Percentiles rank a stretch among this genome's conserved stretches.
phyloP scores from a whole-genome alignment of 2,113 vertebrate genomes.

The Aix galericulata region DNA sequence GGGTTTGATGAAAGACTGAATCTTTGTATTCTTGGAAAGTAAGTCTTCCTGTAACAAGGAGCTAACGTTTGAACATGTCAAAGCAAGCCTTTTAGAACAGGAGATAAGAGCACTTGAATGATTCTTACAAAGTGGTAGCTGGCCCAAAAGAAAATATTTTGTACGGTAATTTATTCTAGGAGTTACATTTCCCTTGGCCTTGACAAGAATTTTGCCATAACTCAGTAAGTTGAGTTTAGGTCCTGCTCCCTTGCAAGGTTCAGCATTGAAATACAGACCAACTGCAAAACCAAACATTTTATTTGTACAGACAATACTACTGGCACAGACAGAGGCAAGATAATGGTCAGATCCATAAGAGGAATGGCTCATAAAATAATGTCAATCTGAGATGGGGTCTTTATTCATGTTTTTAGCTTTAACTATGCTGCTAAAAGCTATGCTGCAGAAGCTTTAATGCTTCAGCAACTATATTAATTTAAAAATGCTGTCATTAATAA shows the following conservation, averaged over 20 bases:
- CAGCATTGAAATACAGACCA: background rate
- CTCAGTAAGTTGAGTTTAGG: background rate
- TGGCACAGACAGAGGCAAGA: background rate
- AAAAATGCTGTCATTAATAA: conserved; percentile 38
- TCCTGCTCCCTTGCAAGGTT: background rate
- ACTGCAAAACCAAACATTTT: background rate
- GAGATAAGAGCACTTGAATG: conserved; percentile 54
- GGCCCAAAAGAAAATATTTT: conserved; percentile 41
- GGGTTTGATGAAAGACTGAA: conserved; percentile 45
- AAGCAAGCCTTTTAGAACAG: conserved; percentile 53
- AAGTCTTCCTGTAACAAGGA: conserved; percentile 55
- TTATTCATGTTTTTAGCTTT: conserved; percentile 48
- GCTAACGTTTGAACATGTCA: conserved; percentile 49
- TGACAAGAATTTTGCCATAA: conserved; percentile 27
- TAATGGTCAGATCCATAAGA: background rate
- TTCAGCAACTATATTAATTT: conserved; percentile 18
- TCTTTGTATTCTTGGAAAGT: conserved; percentile 55
- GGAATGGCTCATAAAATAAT: background rate
- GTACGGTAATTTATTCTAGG: conserved; percentile 30
- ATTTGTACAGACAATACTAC: background rate
- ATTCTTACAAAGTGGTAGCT: conserved; percentile 36
- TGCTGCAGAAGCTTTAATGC: conserved; percentile 17
- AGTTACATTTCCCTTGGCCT: conserved; percentile 26
- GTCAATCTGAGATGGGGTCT: background rate
- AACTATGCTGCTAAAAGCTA: background rate